These are phyloP conservation scores for Copsychus sechellarum DNA, from an alignment of 2,113 vertebrate species.

Conservation along the genomic window DNA sequence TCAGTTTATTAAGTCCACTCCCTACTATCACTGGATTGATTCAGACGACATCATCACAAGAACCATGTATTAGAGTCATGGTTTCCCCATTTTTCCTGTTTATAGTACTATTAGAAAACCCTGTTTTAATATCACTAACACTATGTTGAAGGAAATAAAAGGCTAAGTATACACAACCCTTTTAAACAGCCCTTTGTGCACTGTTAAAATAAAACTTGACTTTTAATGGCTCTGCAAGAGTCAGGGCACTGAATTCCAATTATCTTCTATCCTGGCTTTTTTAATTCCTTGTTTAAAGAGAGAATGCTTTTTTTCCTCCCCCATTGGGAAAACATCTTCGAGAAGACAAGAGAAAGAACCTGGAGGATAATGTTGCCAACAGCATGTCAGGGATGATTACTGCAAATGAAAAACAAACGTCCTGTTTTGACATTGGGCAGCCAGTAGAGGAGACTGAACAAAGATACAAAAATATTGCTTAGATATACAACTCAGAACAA, in stretches of 20 bases:
- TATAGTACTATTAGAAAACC: not conserved
- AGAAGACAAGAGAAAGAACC: constrained; percentile 23
- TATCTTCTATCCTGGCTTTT: not conserved
- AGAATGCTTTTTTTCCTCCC: not conserved
- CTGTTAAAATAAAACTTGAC: not conserved
- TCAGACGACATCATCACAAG: not conserved
- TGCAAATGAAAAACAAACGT: constrained; percentile 18
- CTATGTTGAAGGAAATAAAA: not conserved
- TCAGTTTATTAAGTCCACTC: not conserved
- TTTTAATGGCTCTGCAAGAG: not conserved
- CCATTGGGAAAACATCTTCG: not conserved
- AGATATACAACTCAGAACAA: not conserved
- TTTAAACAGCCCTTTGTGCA: not conserved
- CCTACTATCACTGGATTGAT: not conserved
- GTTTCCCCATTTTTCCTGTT: not conserved
- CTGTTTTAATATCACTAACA: not conserved
- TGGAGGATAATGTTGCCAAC: constrained; percentile 27
- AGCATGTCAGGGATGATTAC: constrained; percentile 23
- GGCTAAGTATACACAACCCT: not conserved
- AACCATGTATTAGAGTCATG: not conserved
- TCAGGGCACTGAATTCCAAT: not conserved
- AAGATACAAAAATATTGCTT: not conserved
- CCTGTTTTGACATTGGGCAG: constrained; percentile 27
- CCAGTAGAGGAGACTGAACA: not conserved
- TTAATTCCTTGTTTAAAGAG: not conserved